Conservation (phyloP, 2,888 invertebrate genomes). For the Creontiades dilutus region DNA sequence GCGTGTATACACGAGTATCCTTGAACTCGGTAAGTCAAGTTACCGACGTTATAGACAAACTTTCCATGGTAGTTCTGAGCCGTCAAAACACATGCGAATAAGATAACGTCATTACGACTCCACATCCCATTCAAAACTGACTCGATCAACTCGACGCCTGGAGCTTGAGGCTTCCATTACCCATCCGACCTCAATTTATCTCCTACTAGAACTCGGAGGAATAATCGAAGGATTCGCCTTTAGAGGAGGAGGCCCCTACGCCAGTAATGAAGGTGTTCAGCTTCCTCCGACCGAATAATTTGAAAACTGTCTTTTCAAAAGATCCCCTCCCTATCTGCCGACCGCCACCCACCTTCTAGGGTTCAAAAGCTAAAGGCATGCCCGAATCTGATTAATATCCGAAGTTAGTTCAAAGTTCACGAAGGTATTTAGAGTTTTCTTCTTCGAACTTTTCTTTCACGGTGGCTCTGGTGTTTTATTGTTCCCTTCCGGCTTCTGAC, state of each 20-base stretch:
- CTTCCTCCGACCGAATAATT: constrained; percentile 28
- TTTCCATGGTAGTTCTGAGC: not conserved
- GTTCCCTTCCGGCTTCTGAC: not conserved
- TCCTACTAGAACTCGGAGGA: not conserved
- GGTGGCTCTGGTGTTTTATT: not conserved
- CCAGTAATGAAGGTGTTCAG: not conserved
- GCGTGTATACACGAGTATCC: too few species aligned
- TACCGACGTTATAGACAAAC: not conserved
- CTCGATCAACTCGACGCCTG: constrained; percentile 13
- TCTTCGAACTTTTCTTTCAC: not conserved
- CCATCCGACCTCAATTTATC: constrained; percentile 16
- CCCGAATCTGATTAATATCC: constrained; percentile 34
- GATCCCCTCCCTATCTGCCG: not conserved
- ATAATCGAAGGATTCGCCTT: not conserved
- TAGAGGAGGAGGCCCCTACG: not conserved
- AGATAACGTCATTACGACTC: constrained; percentile 8
- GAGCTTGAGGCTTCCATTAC: not conserved
- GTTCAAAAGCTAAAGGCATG: not conserved
- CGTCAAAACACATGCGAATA: not conserved
- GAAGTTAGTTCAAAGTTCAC: constrained; percentile 16
- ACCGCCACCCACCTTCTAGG: not conserved
- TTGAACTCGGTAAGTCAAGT: too few species aligned
- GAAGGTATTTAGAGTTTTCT: constrained; percentile 18
- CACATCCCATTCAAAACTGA: not conserved
- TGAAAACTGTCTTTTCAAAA: constrained; percentile 36